A percentile compares a stretch with the other conserved stretches of the same genome.
These are phyloP conservation scores for Himalopsyche phryganea DNA, from an alignment of 1,140 invertebrate genomes.

Conservation along the genomic window DNA sequence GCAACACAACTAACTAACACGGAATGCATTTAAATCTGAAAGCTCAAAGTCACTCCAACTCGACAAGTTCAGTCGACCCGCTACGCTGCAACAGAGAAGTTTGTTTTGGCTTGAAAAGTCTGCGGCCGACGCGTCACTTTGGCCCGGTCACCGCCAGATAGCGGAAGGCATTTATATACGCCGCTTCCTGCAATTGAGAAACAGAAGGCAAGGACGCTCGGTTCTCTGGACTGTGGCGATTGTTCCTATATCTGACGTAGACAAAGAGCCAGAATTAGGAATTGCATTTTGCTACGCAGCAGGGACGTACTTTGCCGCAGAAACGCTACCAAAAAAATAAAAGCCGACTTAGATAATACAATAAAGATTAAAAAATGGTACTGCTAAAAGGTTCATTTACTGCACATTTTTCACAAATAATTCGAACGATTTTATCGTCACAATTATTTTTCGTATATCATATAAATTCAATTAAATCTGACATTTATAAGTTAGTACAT, in stretches of 20 bases:
- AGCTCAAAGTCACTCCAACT: conserved; percentile 3
- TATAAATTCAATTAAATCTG: too few relatives aligned
- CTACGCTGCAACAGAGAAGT: conserved; percentile 4
- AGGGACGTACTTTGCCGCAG: too few relatives aligned
- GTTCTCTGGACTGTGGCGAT: background rate
- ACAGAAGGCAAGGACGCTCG: too few relatives aligned
- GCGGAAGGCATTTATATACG: background rate
- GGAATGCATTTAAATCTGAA: conserved; percentile 24
- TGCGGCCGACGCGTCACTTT: conserved; percentile 1
- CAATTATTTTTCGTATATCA: too few relatives aligned
- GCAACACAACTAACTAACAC: conserved; percentile 9
- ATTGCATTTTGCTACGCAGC: too few relatives aligned
- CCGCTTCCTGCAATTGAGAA: conserved; percentile 11
- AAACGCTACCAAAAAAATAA: too few relatives aligned
- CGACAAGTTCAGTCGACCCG: background rate
- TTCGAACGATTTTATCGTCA: too few relatives aligned
- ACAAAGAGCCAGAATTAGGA: background rate
- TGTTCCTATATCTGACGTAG: background rate
- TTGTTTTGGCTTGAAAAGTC: conserved; percentile 9
- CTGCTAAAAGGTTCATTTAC: too few relatives aligned
- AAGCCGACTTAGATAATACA: too few relatives aligned
- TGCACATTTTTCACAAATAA: too few relatives aligned
- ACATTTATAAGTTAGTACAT: too few relatives aligned
- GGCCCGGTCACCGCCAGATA: conserved; percentile 7
- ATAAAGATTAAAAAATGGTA: too few relatives aligned